These are phyloP conservation scores for Orchesellides sinensis DNA, from an alignment of 2,888 invertebrate genomes.

Conservation along the genomic window DNA sequence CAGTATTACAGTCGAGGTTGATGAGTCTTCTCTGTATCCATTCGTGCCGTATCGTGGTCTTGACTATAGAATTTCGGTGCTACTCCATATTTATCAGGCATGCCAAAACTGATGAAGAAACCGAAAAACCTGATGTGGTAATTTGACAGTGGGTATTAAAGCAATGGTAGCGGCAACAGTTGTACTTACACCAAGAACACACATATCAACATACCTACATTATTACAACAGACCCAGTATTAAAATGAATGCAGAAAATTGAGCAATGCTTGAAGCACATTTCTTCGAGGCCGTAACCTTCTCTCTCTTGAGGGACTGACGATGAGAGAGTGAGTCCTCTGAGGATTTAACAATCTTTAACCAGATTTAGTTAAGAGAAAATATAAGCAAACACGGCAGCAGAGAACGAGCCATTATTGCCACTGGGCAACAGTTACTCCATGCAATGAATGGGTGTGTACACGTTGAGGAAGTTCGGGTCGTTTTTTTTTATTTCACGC, in stretches of 20 bases:
- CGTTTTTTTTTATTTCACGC: constrained; percentile 18
- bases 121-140: constrained; percentile 46
- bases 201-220: neutral
- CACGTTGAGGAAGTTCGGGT: constrained; percentile 50
- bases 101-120: constrained; percentile 33
- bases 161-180: constrained; percentile 3
- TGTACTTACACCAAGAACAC: neutral
- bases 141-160: constrained; percentile 31
- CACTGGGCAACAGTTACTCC: constrained; percentile 49
- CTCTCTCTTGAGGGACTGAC: no score
- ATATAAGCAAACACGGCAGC: constrained; percentile 20
- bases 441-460: constrained; percentile 55
- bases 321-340: neutral
- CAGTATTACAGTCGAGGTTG: no score
- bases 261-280: constrained; percentile 22
- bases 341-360: neutral
- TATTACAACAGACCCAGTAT: neutral
- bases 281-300: constrained; percentile 41
- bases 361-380: constrained; percentile 37
- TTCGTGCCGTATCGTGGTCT: no score
- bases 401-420: constrained; percentile 48
- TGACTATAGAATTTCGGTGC: no score
- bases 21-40: no score
- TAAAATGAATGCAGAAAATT: constrained; percentile 19
- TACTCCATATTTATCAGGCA: no score